Conservation (phyloP, 2,888 invertebrate genomes). For the Ectobius pallidus region DNA sequence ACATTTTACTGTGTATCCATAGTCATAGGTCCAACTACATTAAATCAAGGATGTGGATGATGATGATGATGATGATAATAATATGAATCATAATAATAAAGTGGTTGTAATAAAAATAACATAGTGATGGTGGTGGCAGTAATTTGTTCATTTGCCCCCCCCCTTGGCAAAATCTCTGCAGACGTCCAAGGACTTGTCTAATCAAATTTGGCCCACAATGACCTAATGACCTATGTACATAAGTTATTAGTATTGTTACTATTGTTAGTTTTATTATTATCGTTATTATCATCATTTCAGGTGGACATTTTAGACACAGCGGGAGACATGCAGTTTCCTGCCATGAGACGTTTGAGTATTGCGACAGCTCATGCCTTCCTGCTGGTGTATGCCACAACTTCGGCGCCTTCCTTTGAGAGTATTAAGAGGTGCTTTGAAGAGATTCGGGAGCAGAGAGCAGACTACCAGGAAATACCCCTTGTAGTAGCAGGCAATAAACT, state of each 20-base stretch:
- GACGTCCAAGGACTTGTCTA: no score
- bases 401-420: constrained; percentile 72
- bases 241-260: not conserved
- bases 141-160: no score
- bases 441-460: constrained; percentile 79
- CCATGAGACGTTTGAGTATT: constrained; percentile 86
- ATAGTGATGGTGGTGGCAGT: no score
- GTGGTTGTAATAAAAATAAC: no score
- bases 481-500: constrained; percentile 87
- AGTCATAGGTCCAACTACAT: no score
- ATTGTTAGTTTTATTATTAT: not conserved
- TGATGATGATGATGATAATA: no score
- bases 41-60: no score
- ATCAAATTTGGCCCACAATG: no score
- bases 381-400: constrained; percentile 82
- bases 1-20: no score
- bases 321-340: constrained; percentile 88
- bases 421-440: constrained; percentile 80
- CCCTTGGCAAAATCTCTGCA: no score
- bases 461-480: constrained; percentile 82
- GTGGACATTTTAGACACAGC: constrained; percentile 83
- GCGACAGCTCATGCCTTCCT: constrained; percentile 89
- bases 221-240: no score
- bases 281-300: constrained; percentile 49
- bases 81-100: no score